Evolutionary conservation across 1,140 invertebrate genomes (phyloP).

Genomic region (Helicoverpa armigera): DNA sequence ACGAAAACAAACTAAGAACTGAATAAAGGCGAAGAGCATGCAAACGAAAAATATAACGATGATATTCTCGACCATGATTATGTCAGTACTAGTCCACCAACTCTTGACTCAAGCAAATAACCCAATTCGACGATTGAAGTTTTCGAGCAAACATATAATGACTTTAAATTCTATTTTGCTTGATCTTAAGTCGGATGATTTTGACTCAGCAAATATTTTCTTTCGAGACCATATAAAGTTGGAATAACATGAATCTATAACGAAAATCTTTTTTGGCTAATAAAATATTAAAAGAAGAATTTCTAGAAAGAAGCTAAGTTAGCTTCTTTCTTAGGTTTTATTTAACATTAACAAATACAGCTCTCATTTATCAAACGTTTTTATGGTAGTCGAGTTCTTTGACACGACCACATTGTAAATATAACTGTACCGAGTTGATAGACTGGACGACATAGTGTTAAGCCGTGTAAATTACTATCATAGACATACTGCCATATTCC

Average conservation of each 20-base stretch:
- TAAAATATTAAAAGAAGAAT: neutral
- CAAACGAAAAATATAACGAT: constrained; percentile 41
- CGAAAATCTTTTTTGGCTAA: neutral
- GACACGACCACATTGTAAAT: constrained; percentile 22
- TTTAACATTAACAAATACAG: constrained; percentile 1
- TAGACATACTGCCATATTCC: constrained; percentile 25
- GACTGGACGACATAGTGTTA: constrained; percentile 24
- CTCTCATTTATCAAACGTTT: constrained; percentile 18
- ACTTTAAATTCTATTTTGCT: constrained; percentile 1
- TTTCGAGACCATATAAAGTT: neutral
- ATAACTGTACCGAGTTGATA: constrained; percentile 42
- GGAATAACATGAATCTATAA: neutral
- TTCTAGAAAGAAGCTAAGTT: neutral
- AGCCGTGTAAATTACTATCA: constrained; percentile 22
- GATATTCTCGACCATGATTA: constrained; percentile 17
- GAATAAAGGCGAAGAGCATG: constrained; percentile 28
- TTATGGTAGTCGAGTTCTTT: constrained; percentile 21
- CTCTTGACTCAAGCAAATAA: constrained; percentile 19
- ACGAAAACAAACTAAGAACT: constrained; percentile 22
- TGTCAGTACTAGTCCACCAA: constrained; percentile 10
- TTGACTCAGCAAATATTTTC: constrained; percentile 12
- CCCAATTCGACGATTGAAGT: neutral
- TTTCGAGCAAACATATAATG: constrained; percentile 19
- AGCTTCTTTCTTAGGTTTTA: neutral
- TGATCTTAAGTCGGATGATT: neutral